Conservation (phyloP, 2,113 vertebrate species). For the Corvus cornix region DNA sequence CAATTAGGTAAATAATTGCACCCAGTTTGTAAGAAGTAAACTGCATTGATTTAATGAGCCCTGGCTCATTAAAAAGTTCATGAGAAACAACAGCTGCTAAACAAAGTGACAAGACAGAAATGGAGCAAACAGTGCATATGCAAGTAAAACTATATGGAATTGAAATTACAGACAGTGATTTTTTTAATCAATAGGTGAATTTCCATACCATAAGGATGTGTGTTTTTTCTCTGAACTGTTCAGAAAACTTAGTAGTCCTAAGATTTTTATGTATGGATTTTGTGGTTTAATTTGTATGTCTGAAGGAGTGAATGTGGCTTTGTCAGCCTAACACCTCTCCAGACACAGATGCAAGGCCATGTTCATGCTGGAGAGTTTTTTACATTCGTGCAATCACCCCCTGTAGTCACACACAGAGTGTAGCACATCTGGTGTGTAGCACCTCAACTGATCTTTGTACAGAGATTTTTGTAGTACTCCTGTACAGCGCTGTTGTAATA, state of each 20-base stretch:
- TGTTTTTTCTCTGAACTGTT: neutral
- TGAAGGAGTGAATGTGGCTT: neutral
- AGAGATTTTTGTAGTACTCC: neutral
- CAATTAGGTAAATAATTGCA: neutral
- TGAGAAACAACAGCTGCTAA: neutral
- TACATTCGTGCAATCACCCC: neutral
- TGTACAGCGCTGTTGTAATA: neutral
- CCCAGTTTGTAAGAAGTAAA: neutral
- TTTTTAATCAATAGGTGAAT: neutral
- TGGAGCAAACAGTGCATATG: neutral
- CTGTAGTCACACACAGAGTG: neutral
- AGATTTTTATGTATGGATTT: neutral
- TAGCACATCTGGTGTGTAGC: neutral
- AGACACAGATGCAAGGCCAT: neutral
- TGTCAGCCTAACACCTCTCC: neutral
- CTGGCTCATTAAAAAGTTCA: neutral
- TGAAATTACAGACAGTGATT: neutral
- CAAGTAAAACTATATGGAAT: neutral
- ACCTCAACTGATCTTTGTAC: neutral
- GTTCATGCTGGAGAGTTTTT: neutral
- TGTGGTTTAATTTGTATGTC: neutral
- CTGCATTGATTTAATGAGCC: neutral
- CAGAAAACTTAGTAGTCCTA: neutral
- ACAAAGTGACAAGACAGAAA: neutral
- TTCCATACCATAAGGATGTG: neutral